Conservation (phyloP, 2,797 vertebrate genomes). For the Aphelocoma californica region DNA sequence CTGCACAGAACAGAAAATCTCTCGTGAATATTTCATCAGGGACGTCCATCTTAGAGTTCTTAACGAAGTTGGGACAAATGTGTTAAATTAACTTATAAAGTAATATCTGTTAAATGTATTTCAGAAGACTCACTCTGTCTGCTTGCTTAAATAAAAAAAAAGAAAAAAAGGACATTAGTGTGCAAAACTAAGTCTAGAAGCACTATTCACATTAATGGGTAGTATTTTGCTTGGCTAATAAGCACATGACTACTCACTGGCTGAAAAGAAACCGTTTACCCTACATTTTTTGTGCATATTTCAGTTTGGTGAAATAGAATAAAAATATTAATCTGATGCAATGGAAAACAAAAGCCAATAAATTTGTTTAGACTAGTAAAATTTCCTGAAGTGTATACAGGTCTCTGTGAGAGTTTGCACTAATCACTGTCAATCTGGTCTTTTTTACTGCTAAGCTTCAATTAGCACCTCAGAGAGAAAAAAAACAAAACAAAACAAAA, state of each 20-base stretch:
- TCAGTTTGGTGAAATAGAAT: neutral
- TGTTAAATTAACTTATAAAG: neutral
- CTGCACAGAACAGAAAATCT: neutral
- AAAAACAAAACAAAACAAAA: too few species aligned
- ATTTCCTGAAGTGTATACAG: neutral
- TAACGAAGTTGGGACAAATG: neutral
- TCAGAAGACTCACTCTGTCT: neutral
- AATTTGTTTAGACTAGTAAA: neutral
- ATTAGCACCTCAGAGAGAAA: neutral
- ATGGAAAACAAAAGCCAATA: neutral
- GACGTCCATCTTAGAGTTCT: neutral
- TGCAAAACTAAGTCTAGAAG: neutral
- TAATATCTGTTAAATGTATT: neutral
- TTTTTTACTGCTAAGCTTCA: neutral
- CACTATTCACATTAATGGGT: neutral
- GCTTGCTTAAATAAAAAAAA: neutral
- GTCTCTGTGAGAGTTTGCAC: neutral
- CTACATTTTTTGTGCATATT: neutral
- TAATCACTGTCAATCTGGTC: neutral
- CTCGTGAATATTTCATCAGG: constrained; percentile 24
- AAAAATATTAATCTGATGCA: neutral
- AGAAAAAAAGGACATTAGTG: neutral
- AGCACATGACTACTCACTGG: neutral
- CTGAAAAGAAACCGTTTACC: neutral
- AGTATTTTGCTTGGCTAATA: neutral